Conservation (phyloP, 2,797 vertebrate species). For the Lutjanus campechanus region DNA sequence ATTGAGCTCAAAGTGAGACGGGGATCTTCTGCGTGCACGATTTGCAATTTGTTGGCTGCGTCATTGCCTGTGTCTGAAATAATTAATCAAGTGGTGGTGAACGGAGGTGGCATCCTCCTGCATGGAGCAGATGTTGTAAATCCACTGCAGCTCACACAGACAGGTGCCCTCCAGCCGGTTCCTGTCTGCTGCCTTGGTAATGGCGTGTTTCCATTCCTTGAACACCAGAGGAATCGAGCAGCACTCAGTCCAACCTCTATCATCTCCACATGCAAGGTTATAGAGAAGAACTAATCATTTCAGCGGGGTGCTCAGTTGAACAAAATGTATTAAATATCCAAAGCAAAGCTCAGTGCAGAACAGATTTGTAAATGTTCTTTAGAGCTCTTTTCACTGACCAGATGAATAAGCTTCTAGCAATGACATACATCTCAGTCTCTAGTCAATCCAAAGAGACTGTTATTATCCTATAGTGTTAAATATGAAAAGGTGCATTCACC, state of each 20-base stretch:
- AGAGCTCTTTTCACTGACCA: not conserved
- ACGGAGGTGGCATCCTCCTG: constrained; percentile 72
- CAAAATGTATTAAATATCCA: constrained; percentile 5
- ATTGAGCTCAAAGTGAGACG: constrained; percentile 31
- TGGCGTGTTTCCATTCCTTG: constrained; percentile 79
- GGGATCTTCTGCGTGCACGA: constrained; percentile 25
- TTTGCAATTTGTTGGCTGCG: constrained; percentile 51
- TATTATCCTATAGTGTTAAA: not conserved
- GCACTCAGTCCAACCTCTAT: constrained; percentile 57
- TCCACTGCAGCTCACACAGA: constrained; percentile 77
- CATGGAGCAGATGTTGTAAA: constrained; percentile 85
- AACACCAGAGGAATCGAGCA: constrained; percentile 70
- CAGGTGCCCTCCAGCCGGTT: constrained; percentile 85
- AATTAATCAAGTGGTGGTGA: constrained; percentile 73
- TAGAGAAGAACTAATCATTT: constrained; percentile 49
- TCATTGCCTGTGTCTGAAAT: constrained; percentile 50
- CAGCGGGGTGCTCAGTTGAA: constrained; percentile 6
- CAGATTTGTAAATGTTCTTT: not conserved
- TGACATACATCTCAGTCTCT: not conserved
- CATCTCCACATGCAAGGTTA: constrained; percentile 72
- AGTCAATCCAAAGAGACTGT: constrained; percentile 4
- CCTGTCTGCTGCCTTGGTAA: constrained; percentile 84
- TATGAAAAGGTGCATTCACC: not conserved
- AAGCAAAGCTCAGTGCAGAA: not conserved
- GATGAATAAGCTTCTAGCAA: constrained; percentile 1